phyloP scores from a whole-genome alignment of 2,113 vertebrate species.

The Paedocypris sp. region DNA sequence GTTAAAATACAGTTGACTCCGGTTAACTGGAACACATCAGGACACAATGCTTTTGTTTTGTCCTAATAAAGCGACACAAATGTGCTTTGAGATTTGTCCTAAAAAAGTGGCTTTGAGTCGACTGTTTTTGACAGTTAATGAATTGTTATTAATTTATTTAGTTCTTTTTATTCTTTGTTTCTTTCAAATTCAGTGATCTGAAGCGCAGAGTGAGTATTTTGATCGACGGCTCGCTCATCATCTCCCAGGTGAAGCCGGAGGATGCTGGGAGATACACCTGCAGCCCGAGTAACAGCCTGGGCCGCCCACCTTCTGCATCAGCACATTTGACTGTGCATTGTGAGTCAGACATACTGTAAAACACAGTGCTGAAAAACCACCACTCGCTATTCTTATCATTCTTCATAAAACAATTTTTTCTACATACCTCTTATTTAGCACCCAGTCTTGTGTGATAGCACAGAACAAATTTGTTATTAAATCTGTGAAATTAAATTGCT shows the following conservation, averaged over 20 bases:
- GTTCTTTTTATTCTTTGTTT: neutral
- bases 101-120: too few relatives aligned
- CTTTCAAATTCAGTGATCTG: slow-evolving; percentile 67
- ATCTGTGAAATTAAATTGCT: too few relatives aligned
- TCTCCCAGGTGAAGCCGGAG: slow-evolving; percentile 89
- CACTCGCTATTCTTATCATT: neutral
- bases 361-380: neutral
- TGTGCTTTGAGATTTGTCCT: too few relatives aligned
- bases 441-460: too few relatives aligned
- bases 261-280: slow-evolving; percentile 94
- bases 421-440: too few relatives aligned
- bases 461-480: too few relatives aligned
- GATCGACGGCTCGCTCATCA: slow-evolving; percentile 91
- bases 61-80: too few relatives aligned
- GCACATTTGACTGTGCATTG: slow-evolving; percentile 92
- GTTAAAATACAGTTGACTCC: too few relatives aligned
- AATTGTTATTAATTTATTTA: neutral
- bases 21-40: too few relatives aligned
- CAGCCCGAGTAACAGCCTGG: slow-evolving; percentile 93
- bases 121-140: too few relatives aligned
- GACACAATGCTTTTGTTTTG: too few relatives aligned
- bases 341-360: slow-evolving; percentile 72
- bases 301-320: slow-evolving; percentile 84
- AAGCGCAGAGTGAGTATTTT: slow-evolving; percentile 93
- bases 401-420: neutral